Evolutionary conservation across 2,797 vertebrate genomes (phyloP).

Genomic region (Pangasius sanitwongsei): DNA sequence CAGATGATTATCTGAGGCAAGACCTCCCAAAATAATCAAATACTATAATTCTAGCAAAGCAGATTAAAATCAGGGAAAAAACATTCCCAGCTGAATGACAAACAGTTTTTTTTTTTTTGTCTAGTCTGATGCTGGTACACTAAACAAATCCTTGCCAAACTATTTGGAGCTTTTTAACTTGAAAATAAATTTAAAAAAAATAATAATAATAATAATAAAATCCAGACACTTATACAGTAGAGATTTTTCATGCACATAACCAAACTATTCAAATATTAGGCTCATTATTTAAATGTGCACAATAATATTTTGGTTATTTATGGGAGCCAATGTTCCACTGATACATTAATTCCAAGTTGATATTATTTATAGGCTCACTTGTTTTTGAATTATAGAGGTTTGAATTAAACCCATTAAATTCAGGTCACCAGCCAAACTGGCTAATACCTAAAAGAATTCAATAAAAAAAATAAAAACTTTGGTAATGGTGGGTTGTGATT

Average conservation of each 20-base stretch:
- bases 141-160: neutral
- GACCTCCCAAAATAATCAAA: constrained; percentile 35
- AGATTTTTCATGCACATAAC: neutral
- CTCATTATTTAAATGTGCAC: neutral
- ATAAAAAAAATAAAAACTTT: neutral
- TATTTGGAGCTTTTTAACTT: neutral
- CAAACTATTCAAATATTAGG: neutral
- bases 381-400: neutral
- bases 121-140: constrained; percentile 5
- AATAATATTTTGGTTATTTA: neutral
- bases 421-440: neutral
- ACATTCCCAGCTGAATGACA: constrained; percentile 33
- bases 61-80: constrained; percentile 43
- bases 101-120: constrained; percentile 15
- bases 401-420: neutral
- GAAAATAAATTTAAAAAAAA: neutral
- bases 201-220: too few relatives aligned
- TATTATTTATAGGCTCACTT: neutral
- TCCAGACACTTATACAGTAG: neutral
- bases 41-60: constrained; percentile 18
- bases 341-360: neutral
- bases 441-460: neutral
- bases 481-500: neutral
- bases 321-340: neutral
- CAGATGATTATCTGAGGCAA: constrained; percentile 18